Evolutionary conservation across 2,797 vertebrate species (phyloP), one percentile per base, ranked within the genome.

Genomic region (Helostoma temminkii): DNA sequence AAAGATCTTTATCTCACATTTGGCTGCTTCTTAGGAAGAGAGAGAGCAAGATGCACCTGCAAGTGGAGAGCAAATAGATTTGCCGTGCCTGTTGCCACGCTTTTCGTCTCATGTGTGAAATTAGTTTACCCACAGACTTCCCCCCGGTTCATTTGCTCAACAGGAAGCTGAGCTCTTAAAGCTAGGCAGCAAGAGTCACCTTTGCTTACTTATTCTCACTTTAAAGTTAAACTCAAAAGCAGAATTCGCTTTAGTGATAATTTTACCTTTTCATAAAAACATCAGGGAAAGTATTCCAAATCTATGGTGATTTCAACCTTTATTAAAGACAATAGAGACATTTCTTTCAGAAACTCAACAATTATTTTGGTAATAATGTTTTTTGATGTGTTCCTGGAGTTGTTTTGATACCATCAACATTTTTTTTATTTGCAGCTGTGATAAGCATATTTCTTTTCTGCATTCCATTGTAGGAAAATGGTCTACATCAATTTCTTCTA

Each of bases 131-230:
- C 37, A 10, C 80, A 83, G 65, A 84, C 85, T 88, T 89, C 86
- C 81, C 84, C 60, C 47, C 66, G 56, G 56, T 28, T 70, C 49
- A 53, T 79, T 85, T 79, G 65, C 81, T 85, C 59, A 82, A 93
- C 89, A 93, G 93, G 93, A 94, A 93, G 84, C 78, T 22, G 32
- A 61, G 49, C 16, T 14, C 50, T 61, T 52, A 52, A 48, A 71
- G 54, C 45, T 55, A 32, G 62, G 55, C 18, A 50, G n/a, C 16
- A 12, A 53, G 28, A 60, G 12, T 65, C 66, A 63, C 50, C 50
- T 32, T 32, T 32, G 32, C 11, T 32, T 32, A 10, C 32, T 32
- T 10, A 32, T 32, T 32, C 11, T 32, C 9, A 32, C 11, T 9
- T 32, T 32, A 10, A 32, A 32, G 32, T 32, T 32, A 11, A 32